Evolutionary conservation across 2,113 vertebrate species (phyloP), one percentile per base, ranked within the genome.

Genomic region (Mobula birostris): DNA sequence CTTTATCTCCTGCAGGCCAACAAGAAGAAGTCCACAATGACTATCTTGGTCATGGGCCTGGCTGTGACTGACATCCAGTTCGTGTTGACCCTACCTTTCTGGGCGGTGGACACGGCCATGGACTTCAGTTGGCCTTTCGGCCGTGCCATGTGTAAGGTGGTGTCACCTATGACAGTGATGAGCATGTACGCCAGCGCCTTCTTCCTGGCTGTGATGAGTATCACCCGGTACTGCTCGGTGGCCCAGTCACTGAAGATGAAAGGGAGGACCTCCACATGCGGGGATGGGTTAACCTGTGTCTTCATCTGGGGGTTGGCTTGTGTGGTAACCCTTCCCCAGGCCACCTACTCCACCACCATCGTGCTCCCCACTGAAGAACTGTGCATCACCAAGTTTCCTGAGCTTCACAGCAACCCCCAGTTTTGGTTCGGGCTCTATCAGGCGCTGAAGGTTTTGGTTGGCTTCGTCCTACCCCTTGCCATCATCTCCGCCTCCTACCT

Each of bases 51-150:
- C 82, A 97, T 97, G 96, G 97, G 96, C 95, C 94, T 98, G 96
- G 96, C 97, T 0, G 94, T 97, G 48, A 97, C 97, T 0, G 97
- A 97, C 95, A 96, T 98, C 94, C 97, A 98, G 95, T 98, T 97
- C 1, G 97, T 97, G 5, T 96, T 97, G 88, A 97, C 97, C 1
- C 94, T 98, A 94, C 97, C 97, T 0, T 98, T 98, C 95, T 97
- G 97, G 97, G 97, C 97, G 0, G 96, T 96, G 95, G 97, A 98
- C 96, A 97, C 97, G 0, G 95, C 95, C 80, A 94, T 97, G 95
- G 97, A 97, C 95, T 97, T 97, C 95, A 97, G 97, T 58, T 98
- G 97, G 97, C 97, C 97, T 7, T 98, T 98, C 5, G 97, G 97
- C 19, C 93, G 95, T n/a, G 90, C 96, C 94, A 97, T 97, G 97